Base-by-base conservation (phyloP, 2,888 invertebrate genomes). In the Ectropis crepuscularia region DNA sequence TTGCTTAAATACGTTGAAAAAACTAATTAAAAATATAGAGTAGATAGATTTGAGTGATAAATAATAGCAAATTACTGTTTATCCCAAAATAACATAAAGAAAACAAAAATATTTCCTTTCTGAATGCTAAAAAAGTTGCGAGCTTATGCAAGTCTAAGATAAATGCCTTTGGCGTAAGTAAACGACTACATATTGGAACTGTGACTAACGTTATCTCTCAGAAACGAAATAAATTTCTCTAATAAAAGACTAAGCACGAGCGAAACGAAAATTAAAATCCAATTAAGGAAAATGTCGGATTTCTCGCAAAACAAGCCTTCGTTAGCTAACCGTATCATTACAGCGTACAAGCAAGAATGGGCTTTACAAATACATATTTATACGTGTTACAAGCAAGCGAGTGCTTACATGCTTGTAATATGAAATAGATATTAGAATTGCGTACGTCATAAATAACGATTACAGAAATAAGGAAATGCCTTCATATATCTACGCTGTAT, bases 301-400 rank as follows among this genome's bases (percentile, higher is more conserved):
- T 61, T 61, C 54, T 59, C 41, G 54, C 49, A 65, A 74, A 70
- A 76, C 74, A 72, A 70, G 72, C 74, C 71, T 79, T 83, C 79
- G 83, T 83, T 83, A 81, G 77, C 79, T 77, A 78, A 78, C 73
- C 78, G 77, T 78, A 77, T 74, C 75, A 80, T 82, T 78, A 76
- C 68, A 76, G 70, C 67, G 64, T 67, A 75, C 77, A 74, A 73
- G 74, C 72, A 67, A 69, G 54, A 61, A 61, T 16, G 11, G 46
- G 47, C 43, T n/a, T 54, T 49, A 49, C 49, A 54, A 54, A 61
- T 54, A 61, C 49, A 48, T 42, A 69, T 68, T 53, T 36, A 41
- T 51, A 28, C 41, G 51, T 11, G 16, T 42, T 10, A 53, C 9
- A 37, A 50, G n/a, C 38, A 5, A 11, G n/a, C n/a, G 9, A 5